A percentile compares a stretch with the other conserved stretches of the same genome.
phyloP scores from a whole-genome alignment of 2,797 vertebrate genomes.

The Vespertilio murinus region DNA sequence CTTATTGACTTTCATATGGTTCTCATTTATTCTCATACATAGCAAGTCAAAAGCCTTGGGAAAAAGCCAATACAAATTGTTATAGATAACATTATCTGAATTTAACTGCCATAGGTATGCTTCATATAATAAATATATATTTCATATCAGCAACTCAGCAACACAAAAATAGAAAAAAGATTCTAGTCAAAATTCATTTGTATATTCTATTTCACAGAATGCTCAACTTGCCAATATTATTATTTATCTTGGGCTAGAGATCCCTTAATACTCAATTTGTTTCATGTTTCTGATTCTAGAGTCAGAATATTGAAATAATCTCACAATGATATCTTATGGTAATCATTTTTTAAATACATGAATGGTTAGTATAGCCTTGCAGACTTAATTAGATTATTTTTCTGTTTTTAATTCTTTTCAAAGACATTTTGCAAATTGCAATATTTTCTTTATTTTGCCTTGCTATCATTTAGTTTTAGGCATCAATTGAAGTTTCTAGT shows the following conservation, averaged over 20 bases:
- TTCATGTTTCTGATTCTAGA: conserved; percentile 21
- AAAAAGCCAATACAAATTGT: conserved; percentile 76
- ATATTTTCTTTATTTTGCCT: background rate
- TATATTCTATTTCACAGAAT: conserved; percentile 16
- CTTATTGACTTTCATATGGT: conserved; percentile 76
- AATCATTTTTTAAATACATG: background rate
- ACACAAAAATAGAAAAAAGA: conserved; percentile 48
- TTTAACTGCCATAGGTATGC: conserved; percentile 61
- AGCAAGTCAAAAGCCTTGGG: conserved; percentile 67
- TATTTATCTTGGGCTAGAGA: background rate
- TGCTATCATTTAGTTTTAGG: background rate
- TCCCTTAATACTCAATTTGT: background rate
- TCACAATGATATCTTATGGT: background rate
- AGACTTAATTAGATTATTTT: background rate
- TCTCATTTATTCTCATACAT: conserved; percentile 71
- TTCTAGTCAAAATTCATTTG: conserved; percentile 59
- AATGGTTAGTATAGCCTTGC: background rate
- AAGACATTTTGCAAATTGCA: background rate
- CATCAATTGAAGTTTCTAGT: background rate
- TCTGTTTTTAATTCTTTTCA: conserved; percentile 27
- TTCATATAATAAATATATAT: conserved; percentile 64
- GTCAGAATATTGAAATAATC: background rate
- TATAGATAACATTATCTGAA: conserved; percentile 74
- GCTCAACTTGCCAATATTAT: conserved; percentile 33
- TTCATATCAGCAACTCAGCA: conserved; percentile 62